phyloP scores from a whole-genome alignment of 1,140 invertebrate genomes.

The Episyrphus balteatus region DNA sequence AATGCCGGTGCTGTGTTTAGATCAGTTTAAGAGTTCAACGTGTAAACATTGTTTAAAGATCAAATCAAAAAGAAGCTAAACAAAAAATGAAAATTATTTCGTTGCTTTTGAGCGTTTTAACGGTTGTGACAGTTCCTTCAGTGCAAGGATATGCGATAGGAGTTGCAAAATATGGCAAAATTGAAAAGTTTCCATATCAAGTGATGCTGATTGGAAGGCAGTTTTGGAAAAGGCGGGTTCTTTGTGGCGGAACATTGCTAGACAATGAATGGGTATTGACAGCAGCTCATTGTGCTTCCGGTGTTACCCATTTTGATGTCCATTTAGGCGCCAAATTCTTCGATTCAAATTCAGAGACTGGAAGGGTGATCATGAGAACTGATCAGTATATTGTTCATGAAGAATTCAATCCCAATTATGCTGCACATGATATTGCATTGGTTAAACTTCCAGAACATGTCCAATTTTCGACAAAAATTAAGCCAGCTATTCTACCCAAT shows the following conservation, averaged over 20 bases:
- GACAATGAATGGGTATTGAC: slow-evolving; percentile 59
- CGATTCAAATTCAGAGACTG: slow-evolving; percentile 20
- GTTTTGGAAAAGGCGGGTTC: slow-evolving; percentile 30
- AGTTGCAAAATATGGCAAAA: slow-evolving; percentile 27
- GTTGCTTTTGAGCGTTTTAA: too few relatives aligned
- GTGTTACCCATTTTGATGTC: slow-evolving; percentile 30
- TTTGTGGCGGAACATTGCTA: slow-evolving; percentile 66
- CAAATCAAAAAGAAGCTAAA: too few relatives aligned
- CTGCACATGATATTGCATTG: slow-evolving; percentile 31
- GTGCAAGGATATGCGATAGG: slow-evolving; percentile 21
- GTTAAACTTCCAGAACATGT: slow-evolving; percentile 27
- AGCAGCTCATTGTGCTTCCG: slow-evolving; percentile 66
- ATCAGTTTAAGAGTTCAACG: too few relatives aligned
- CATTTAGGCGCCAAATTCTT: slow-evolving; percentile 30
- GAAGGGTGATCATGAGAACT: slow-evolving; percentile 21
- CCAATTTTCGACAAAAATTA: slow-evolving; percentile 20
- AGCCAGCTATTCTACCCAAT: slow-evolving; percentile 20
- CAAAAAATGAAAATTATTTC: too few relatives aligned
- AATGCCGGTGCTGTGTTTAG: too few relatives aligned
- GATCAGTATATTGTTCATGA: slow-evolving; percentile 33
- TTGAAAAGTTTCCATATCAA: slow-evolving; percentile 34
- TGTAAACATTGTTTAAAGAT: too few relatives aligned
- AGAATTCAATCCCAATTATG: slow-evolving; percentile 21
- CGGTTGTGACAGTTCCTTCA: too few relatives aligned
- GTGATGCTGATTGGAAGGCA: slow-evolving; percentile 35